Base-by-base conservation (phyloP, 2,888 invertebrate species). In the Phlogophora meticulosa region DNA sequence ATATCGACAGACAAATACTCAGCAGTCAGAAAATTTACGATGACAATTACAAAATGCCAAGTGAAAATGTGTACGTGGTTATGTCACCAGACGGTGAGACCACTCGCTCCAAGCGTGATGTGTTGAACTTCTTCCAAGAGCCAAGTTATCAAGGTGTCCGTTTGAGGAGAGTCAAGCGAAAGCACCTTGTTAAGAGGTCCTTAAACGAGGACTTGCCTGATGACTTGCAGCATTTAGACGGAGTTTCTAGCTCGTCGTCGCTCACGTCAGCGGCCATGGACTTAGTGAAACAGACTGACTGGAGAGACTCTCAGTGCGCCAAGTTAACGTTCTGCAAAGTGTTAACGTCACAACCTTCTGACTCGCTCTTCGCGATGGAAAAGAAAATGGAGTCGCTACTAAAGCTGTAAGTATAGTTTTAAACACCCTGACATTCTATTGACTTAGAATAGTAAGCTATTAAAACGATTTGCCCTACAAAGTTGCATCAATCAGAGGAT, bases 281-380 rank as follows among this genome's bases (percentile, higher is more conserved):
- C 69, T 87, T 96, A 75, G 96, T 96, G 72, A 91, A 89, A 66
- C 94, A 93, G 76, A 96, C 96, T 0, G 96, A 97, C 84, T 98
- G 98, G 98, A 96, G 96, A 36, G 97, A 97, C 89, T 97, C 97
- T 2, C 97, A 97, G 60, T 98, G 98, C 87, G 97, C 98, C 4
- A 98, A 98, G 88, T 96, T 96, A 83, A 96, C 97, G 76, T 97
- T 98, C 92, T 98, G 98, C 90, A 97, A 97, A 84, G 97, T 97
- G 48, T 97, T 98, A 96, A 93, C 97, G 45, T 95, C 96, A 66
- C 97, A 97, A 82, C 94, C 96, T 57, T 96, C 96, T 1, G 97
- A 98, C 86, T 97, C 97, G 34, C 93, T 97, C 71, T 96, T 97
- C 77, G 94, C 97, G 48, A 98, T 98, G 97, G 98, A 98, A 93